These are phyloP conservation scores for Dorcus parallelipipedus DNA, from an alignment of 2,888 invertebrate species.

Conservation along the genomic window DNA sequence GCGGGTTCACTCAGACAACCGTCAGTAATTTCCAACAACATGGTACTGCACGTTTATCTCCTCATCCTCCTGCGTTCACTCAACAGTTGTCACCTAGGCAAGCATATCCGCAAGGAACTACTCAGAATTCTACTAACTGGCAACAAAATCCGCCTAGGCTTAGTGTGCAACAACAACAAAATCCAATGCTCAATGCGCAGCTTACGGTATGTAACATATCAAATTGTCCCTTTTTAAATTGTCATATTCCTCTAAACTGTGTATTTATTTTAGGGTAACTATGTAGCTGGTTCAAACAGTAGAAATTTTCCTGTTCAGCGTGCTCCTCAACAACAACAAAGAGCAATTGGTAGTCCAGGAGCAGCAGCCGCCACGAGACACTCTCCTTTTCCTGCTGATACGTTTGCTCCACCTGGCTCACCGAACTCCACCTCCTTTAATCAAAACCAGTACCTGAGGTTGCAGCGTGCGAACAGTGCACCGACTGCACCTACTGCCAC, in stretches of 20 bases:
- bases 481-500: slow-evolving; percentile 55
- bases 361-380: slow-evolving; percentile 55
- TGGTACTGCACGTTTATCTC: slow-evolving; percentile 54
- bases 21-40: slow-evolving; percentile 42
- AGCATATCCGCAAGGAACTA: slow-evolving; percentile 37
- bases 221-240: slow-evolving; percentile 8
- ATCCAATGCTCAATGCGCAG: slow-evolving; percentile 87
- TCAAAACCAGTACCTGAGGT: slow-evolving; percentile 52
- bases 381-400: slow-evolving; percentile 54
- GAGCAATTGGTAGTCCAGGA: slow-evolving; percentile 53
- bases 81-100: slow-evolving; percentile 58
- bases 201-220: slow-evolving; percentile 61
- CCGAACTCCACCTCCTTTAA: slow-evolving; percentile 51
- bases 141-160: slow-evolving; percentile 56
- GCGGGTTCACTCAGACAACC: slow-evolving; percentile 39
- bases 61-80: slow-evolving; percentile 53
- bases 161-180: slow-evolving; percentile 72
- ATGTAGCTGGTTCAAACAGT: slow-evolving; percentile 32
- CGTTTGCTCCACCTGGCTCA: slow-evolving; percentile 54
- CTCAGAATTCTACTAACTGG: slow-evolving; percentile 32
- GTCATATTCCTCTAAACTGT: background rate
- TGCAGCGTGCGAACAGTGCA: slow-evolving; percentile 59
- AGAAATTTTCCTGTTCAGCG: slow-evolving; percentile 33
- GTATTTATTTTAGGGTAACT: slow-evolving; percentile 30
- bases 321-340: slow-evolving; percentile 37